phyloP scores from a whole-genome alignment of 2,113 vertebrate species.

The Neoarius graeffei region DNA sequence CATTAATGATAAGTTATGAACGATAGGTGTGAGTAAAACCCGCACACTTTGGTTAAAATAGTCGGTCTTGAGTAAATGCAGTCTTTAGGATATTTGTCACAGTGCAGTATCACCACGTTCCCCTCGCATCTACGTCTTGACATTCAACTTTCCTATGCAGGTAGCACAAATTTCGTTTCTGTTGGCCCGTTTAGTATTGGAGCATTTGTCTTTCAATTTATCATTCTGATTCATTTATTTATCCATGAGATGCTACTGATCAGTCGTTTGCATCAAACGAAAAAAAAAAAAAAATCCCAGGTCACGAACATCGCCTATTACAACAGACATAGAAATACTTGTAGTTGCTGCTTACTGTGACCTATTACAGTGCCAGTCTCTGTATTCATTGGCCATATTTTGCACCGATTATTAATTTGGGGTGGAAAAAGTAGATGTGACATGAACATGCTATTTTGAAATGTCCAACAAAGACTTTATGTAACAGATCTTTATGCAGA shows the following conservation, averaged over 20 bases:
- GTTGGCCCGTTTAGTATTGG: background rate
- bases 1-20: conserved; percentile 1
- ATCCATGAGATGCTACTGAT: background rate
- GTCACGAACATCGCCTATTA: background rate
- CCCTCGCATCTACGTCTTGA: background rate
- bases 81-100: background rate
- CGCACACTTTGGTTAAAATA: background rate
- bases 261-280: background rate
- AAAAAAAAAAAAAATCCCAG: background rate
- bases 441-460: conserved; percentile 10
- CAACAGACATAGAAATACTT: background rate
- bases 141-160: background rate
- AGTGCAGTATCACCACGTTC: background rate
- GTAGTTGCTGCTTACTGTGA: background rate
- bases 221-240: background rate
- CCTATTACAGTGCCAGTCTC: background rate
- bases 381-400: background rate
- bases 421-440: background rate
- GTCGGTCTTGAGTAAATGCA: background rate
- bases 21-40: background rate
- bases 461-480: background rate
- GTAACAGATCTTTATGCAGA: background rate
- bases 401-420: conserved; percentile 14
- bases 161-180: background rate
- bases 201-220: background rate